Conservation (phyloP, 2,888 invertebrate genomes). For the Choristoneura rosaceana region DNA sequence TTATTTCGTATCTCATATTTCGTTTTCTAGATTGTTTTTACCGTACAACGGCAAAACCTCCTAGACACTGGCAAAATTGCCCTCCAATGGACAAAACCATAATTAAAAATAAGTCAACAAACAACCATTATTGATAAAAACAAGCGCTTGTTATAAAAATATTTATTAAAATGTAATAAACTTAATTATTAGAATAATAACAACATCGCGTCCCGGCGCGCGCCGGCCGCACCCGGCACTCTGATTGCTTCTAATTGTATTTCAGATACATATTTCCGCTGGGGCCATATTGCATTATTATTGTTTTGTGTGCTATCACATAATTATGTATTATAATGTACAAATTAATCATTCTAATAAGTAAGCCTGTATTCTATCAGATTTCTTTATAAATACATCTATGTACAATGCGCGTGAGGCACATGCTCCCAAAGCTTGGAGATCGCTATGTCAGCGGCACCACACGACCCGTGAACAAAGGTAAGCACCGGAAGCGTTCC, state of each 20-base stretch:
- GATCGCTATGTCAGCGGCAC: not conserved
- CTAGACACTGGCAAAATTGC: too few relatives aligned
- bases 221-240: not conserved
- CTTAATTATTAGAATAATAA: constrained; percentile 60
- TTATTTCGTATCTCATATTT: too few relatives aligned
- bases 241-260: not conserved
- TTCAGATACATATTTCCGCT: not conserved
- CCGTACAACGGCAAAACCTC: too few relatives aligned
- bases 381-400: constrained; percentile 7
- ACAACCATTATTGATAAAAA: constrained; percentile 7
- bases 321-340: not conserved
- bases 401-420: not conserved
- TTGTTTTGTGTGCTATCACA: not conserved
- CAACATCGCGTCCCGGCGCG: constrained; percentile 49
- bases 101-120: too few relatives aligned
- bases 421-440: not conserved
- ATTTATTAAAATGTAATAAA: constrained; percentile 63
- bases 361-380: not conserved
- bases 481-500: too few relatives aligned
- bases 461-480: too few relatives aligned
- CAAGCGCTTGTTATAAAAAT: constrained; percentile 43
- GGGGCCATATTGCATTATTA: not conserved
- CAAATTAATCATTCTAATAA: not conserved
- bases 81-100: too few relatives aligned
- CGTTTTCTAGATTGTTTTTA: too few relatives aligned